Evolutionary conservation across 1,140 invertebrate species (phyloP).

Genomic region (Pararge aegeria): DNA sequence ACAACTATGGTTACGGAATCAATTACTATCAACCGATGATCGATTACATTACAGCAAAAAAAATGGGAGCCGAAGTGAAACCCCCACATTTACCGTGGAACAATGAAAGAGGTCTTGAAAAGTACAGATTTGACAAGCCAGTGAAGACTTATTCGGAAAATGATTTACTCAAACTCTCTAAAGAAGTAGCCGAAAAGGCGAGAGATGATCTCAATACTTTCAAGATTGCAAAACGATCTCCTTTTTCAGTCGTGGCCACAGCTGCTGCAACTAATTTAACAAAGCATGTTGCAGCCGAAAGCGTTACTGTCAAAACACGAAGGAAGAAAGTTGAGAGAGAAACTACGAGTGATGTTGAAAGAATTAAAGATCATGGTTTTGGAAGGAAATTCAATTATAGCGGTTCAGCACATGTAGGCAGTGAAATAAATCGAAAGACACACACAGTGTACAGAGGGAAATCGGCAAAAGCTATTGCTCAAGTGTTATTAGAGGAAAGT

Average conservation of each 20-base stretch:
- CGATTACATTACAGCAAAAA: constrained; percentile 86
- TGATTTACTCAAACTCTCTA: constrained; percentile 83
- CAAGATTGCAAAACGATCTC: constrained; percentile 83
- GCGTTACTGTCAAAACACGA: constrained; percentile 75
- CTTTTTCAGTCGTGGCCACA: constrained; percentile 84
- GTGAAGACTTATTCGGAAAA: constrained; percentile 82
- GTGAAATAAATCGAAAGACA: constrained; percentile 84
- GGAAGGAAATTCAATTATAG: constrained; percentile 78
- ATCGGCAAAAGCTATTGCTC: constrained; percentile 86
- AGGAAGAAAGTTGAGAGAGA: constrained; percentile 75
- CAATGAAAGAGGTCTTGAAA: constrained; percentile 84
- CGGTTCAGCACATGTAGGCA: constrained; percentile 72
- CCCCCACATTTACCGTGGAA: constrained; percentile 86
- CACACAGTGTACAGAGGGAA: constrained; percentile 82
- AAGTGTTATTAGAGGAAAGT: constrained; percentile 82
- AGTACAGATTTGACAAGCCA: constrained; percentile 80
- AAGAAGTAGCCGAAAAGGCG: constrained; percentile 83
- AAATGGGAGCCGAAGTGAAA: constrained; percentile 68
- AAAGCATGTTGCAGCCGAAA: constrained; percentile 82
- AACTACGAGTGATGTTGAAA: constrained; percentile 48
- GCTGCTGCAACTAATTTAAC: constrained; percentile 83
- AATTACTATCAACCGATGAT: constrained; percentile 92
- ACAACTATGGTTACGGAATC: constrained; percentile 89
- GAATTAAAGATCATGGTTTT: constrained; percentile 69
- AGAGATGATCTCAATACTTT: constrained; percentile 83